A percentile compares a stretch with the other conserved stretches of the same genome.
phyloP scores from a whole-genome alignment of 2,888 invertebrate species.

The Pachliopta kotzebuea region DNA sequence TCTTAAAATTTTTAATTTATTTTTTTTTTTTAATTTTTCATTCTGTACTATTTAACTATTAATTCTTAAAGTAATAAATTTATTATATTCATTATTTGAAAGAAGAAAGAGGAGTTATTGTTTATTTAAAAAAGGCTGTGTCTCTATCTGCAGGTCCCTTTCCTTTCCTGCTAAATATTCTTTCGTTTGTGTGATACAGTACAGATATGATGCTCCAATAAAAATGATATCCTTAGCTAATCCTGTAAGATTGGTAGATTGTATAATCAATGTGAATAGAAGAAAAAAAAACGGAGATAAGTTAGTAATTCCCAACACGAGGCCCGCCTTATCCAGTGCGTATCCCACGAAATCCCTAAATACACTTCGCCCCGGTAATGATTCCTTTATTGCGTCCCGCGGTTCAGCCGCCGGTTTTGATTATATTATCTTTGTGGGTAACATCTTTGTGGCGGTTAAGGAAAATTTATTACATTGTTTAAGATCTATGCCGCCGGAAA shows the following conservation, averaged over 20 bases:
- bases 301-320: constrained; percentile 30
- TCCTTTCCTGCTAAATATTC: too few species aligned
- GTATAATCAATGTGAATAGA: constrained; percentile 27
- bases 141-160: too few species aligned
- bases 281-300: constrained; percentile 27
- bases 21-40: too few species aligned
- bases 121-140: too few species aligned
- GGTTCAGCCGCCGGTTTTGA: constrained; percentile 28
- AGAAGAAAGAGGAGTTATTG: too few species aligned
- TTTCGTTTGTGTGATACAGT: too few species aligned
- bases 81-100: too few species aligned
- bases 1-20: too few species aligned
- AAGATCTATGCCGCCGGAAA: constrained; percentile 12
- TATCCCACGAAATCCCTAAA: constrained; percentile 31
- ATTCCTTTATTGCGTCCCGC: constrained; percentile 31
- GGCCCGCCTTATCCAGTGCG: constrained; percentile 31
- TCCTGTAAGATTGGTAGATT: constrained; percentile 22
- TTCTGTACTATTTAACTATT: too few species aligned
- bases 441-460: constrained; percentile 29
- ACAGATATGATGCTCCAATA: neutral
- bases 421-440: constrained; percentile 30
- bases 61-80: too few species aligned
- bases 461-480: constrained; percentile 30
- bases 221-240: constrained; percentile 13
- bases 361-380: constrained; percentile 31